These are phyloP conservation scores for Cybosia mesomella DNA, from an alignment of 2,888 invertebrate species.

Conservation along the genomic window DNA sequence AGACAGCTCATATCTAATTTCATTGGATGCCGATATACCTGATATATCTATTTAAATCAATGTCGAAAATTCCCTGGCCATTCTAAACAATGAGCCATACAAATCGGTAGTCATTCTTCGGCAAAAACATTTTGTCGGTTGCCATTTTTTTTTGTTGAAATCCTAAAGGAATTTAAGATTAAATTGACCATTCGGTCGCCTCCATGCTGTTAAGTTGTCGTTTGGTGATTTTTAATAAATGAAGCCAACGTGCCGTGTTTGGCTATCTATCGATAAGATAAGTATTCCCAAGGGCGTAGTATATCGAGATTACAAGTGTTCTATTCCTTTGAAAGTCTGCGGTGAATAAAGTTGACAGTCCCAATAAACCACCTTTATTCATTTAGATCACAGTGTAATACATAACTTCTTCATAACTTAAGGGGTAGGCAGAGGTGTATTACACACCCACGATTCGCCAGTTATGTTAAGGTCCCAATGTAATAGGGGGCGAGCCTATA, in stretches of 20 bases:
- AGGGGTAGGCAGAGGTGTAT: too few relatives aligned
- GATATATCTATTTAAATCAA: background rate
- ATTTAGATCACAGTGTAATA: background rate
- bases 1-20: slow-evolving; percentile 13
- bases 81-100: slow-evolving; percentile 22
- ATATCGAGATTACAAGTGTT: background rate
- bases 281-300: slow-evolving; percentile 16
- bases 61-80: background rate
- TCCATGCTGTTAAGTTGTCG: slow-evolving; percentile 18
- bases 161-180: slow-evolving; percentile 26
- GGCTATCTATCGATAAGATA: slow-evolving; percentile 17
- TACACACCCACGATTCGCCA: too few relatives aligned
- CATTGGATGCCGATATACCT: slow-evolving; percentile 1
- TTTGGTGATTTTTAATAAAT: slow-evolving; percentile 8
- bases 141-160: slow-evolving; percentile 31
- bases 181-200: slow-evolving; percentile 37
- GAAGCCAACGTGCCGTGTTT: slow-evolving; percentile 2
- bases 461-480: too few relatives aligned
- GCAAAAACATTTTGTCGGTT: slow-evolving; percentile 26
- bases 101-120: slow-evolving; percentile 26
- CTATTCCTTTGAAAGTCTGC: background rate
- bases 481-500: too few relatives aligned
- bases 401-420: too few relatives aligned
- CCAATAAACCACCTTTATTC: background rate
- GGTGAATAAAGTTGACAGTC: background rate